Base-by-base conservation (phyloP, 2,888 invertebrate genomes). In the Sesia apiformis region DNA sequence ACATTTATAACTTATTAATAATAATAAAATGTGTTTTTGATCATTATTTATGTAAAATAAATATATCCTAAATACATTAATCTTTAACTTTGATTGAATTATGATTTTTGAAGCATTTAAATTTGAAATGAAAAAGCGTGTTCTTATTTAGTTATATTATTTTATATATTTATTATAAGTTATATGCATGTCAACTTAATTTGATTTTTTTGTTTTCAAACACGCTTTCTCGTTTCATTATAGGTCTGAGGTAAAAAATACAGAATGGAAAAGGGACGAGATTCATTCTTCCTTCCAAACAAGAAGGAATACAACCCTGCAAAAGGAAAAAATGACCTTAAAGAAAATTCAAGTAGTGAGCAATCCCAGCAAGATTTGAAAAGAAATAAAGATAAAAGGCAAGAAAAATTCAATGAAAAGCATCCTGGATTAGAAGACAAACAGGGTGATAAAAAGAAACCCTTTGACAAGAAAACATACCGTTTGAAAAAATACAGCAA, bases 401-500 rank as follows among this genome's bases (percentile, higher is more conserved):
- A 78, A 50, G 68, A 76, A n/a, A 64, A 72, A 23, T 79, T 78
- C 58, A 74, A 84, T 58, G 71, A 75, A 49, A 81, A 75, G 46
- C 70, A 81, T 4, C 61, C 68, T 51, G 66, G 55, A 56, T 4
- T 64, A 6, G 54, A 60, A 38, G 53, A 62, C 57, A 57, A 54
- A 61, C 70, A 58, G 58, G 63, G 5, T 53, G 61, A 38, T n/a
- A 75, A 74, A 1, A 92, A 92, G 64, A 93, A 91, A 70, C 90
- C 90, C 0, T 94, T 94, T 70, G 92, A 94, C 64, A 94, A 94
- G 67, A 93, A 92, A 60, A 83, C 90, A 39, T 94, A 93, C 69
- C 85, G 94, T 42, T 64, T 93, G 42, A 90, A 93, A 63, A 93
- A 93, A 66, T 94, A 94, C 67, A 93, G 93, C 65, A 93, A 93